These are phyloP conservation scores for Netelia melanura DNA, from an alignment of 2,888 invertebrate genomes.

Conservation along the genomic window DNA sequence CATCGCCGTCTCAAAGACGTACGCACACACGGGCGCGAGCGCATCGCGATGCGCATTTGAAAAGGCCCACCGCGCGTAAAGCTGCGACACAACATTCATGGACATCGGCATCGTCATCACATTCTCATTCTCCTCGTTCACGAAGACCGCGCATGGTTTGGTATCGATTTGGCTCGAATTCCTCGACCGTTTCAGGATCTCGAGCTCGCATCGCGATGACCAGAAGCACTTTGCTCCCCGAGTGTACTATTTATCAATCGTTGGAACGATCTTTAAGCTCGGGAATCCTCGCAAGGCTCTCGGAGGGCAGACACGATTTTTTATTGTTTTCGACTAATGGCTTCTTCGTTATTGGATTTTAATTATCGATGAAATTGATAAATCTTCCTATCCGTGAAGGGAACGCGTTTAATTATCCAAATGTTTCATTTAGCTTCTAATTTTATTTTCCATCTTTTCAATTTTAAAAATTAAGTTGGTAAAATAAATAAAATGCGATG, in stretches of 20 bases:
- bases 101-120: conserved; percentile 57
- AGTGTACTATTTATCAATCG: conserved; percentile 36
- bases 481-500: background rate
- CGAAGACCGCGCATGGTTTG: background rate
- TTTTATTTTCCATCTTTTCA: background rate
- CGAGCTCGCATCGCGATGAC: conserved; percentile 9
- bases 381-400: too few relatives aligned
- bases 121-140: background rate
- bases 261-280: background rate
- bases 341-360: background rate
- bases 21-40: background rate
- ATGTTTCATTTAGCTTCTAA: too few relatives aligned
- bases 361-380: too few relatives aligned
- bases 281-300: background rate
- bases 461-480: background rate
- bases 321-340: background rate
- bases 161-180: conserved; percentile 46
- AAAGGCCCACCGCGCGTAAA: conserved; percentile 21
- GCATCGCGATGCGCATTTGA: conserved; percentile 8
- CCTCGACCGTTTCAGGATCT: conserved; percentile 7
- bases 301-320: background rate
- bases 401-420: too few relatives aligned
- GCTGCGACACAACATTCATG: conserved; percentile 33
- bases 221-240: conserved; percentile 51
- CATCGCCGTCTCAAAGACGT: conserved; percentile 53